Percentiles rank a stretch among this genome's conserved stretches.
Evolutionary conservation across 2,113 vertebrate genomes (phyloP).

Genomic region (Callocephalon fimbriatum): DNA sequence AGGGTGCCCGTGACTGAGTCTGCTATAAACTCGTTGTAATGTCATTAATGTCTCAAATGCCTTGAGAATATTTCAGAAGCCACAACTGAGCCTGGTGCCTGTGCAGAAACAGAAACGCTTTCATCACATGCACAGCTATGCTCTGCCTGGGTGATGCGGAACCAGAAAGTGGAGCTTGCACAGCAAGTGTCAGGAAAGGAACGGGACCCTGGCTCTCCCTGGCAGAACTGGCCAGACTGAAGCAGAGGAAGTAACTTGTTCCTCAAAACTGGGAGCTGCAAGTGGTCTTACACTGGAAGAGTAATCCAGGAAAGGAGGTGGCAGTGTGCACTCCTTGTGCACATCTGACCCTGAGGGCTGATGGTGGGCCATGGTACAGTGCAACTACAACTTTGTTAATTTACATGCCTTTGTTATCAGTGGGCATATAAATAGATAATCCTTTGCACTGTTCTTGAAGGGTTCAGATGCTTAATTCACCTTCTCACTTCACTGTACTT

Average conservation of each 20-base stretch:
- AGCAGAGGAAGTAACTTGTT: background rate
- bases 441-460: background rate
- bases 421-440: background rate
- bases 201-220: background rate
- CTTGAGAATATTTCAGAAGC: background rate
- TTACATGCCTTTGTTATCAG: background rate
- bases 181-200: background rate
- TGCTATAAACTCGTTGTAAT: background rate
- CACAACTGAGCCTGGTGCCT: background rate
- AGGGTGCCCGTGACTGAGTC: background rate
- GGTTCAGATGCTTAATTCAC: background rate
- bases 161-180: background rate
- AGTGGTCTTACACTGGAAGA: background rate
- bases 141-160: background rate
- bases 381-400: background rate
- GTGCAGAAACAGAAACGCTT: background rate
- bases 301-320: background rate
- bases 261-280: background rate
- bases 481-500: background rate
- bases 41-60: background rate
- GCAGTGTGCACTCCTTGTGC: background rate
- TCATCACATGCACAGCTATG: background rate
- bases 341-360: background rate
- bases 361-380: background rate
- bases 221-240: background rate